Evolutionary conservation across 2,113 vertebrate genomes (phyloP), one percentile per base, ranked within the genome.

Genomic region (Trachemys scripta): DNA sequence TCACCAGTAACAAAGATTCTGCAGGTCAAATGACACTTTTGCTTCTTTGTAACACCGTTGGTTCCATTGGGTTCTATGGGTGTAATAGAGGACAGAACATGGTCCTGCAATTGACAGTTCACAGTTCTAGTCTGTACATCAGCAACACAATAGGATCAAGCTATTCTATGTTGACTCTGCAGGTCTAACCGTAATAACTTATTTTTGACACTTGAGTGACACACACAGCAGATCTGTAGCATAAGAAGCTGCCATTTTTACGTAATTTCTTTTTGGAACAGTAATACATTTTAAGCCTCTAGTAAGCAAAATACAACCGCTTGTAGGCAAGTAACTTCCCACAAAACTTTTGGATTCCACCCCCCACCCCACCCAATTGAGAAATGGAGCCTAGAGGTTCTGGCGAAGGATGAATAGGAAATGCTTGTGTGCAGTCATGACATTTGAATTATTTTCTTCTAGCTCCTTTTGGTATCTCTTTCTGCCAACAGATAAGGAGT

Each of bases 91-190:
- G 47, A 29, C 56, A 49, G 38, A 25, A 2, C 17, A 3, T 38
- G 59, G 35, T 27, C 27, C 27, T 62, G 1, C 2, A 2, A 17
- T 4, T 49, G 5, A 11, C 4, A 10, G 54, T 38, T 8, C 17
- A 31, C 5, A 54, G 27, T 45, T 87, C 45, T 1, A 12, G 13
- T 50, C 2, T 12, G 13, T 20, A 7, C 1, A 3, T 35, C 1
- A 5, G 42, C 10, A n/a, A 2, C 10, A 14, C 53, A 2, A 78
- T 17, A 27, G 7, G 82, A 22, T 47, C 90, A n/a, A 47, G 35
- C 53, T 82, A 51, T 76, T 83, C 56, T 22, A 50, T 3, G 0
- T 72, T 42, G 17, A 47, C 47, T 35, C 5, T 49, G n/a, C 65
- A 3, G 0, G 1, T n/a, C 51, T 24, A 49, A 51, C 20, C 29